These are phyloP conservation scores for Stegostoma tigrinum DNA, from an alignment of 2,113 vertebrate genomes.

Conservation along the genomic window DNA sequence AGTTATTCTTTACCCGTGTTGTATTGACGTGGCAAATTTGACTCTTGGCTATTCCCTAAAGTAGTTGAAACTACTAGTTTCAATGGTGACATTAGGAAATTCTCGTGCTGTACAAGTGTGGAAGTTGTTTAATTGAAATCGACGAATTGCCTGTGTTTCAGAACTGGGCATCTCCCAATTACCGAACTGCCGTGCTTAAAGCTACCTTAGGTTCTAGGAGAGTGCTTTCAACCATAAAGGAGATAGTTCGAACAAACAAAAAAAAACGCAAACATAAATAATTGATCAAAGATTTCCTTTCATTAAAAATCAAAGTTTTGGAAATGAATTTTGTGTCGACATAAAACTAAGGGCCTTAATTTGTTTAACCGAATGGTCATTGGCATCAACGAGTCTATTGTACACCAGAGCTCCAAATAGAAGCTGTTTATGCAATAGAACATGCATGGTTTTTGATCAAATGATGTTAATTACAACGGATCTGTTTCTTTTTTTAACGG, in stretches of 20 bases:
- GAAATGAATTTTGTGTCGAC: neutral
- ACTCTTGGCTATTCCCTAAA: neutral
- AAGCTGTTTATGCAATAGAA: neutral
- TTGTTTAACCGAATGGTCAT: neutral
- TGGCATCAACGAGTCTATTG: neutral
- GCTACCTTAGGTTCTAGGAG: neutral
- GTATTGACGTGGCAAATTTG: neutral
- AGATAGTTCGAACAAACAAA: conserved; percentile 26
- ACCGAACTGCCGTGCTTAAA: neutral
- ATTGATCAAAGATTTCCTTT: neutral
- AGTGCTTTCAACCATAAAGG: conserved; percentile 50
- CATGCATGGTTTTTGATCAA: neutral
- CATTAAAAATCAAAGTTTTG: neutral
- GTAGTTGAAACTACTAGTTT: neutral
- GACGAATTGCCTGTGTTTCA: neutral
- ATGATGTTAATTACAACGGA: neutral
- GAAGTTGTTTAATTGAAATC: neutral
- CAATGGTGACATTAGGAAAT: neutral
- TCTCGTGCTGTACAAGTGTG: neutral
- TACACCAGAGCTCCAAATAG: neutral
- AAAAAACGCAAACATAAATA: neutral
- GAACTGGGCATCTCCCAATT: neutral
- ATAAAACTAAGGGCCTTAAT: neutral
- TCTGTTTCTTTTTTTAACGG: neutral
- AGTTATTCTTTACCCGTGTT: neutral